Evolutionary conservation across 2,797 vertebrate species (phyloP), one percentile per base, ranked within the genome.

Genomic region (Melanotaenia trifasciata): DNA sequence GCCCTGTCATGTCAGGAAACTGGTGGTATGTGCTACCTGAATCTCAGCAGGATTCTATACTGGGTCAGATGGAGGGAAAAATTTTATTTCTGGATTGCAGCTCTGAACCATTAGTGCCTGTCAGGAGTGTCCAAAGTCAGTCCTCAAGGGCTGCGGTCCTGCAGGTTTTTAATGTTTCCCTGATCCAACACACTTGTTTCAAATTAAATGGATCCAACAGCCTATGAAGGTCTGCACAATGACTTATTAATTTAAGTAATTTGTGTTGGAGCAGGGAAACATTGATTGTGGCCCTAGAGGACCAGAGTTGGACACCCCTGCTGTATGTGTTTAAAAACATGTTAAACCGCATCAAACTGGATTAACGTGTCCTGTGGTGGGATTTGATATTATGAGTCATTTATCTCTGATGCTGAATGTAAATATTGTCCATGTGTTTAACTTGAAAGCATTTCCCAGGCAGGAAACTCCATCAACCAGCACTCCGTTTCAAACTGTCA

Each of bases 341-440:
- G 6, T 57, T 64, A 58, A 86, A 71, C 72, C 2, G 53, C 80
- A 65, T 85, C 72, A 84, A 83, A 79, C 78, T 74, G 67, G 77
- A 67, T 83, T 83, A 84, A 74, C 77, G 65, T 63, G 50, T 85
- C 71, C 72, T 80, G 78, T 76, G 59, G 62, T 79, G 74, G 57
- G 76, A 80, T 81, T 86, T 78, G 40, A 70, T 86, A 82, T 84
- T 70, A 84, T 91, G 88, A 92, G 79, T 93, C 90, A 89, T 28
- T 57, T 54, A 22, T 72, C 16, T 70, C 1, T 72, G 1, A 33
- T 76, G 30, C 45, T 66, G 67, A 28, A 33, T 83, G 75, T 65
- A 60, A 74, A 35, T 36, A 56, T 60, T 81, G 43, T 36, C n/a
- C 45, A 24, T 28, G 58, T 79, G 58, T 70, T 72, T 32, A 45